Evolutionary conservation across 2,888 invertebrate species (phyloP).

Genomic region (Ormia ochracea): DNA sequence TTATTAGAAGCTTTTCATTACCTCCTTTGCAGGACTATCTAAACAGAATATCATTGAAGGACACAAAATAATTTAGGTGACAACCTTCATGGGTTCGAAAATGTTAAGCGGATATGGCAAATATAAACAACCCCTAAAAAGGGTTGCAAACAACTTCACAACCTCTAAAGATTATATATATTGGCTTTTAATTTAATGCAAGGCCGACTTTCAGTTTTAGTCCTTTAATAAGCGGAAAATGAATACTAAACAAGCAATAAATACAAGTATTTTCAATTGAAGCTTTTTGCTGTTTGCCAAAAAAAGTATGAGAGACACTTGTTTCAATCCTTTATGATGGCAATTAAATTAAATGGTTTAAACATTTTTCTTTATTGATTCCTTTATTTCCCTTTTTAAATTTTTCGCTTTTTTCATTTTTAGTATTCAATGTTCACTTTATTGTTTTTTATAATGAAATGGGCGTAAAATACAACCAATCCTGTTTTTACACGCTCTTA

Average conservation of each 20-base stretch:
- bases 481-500: no score
- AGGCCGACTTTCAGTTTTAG: not conserved
- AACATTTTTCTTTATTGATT: no score
- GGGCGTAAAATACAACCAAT: no score
- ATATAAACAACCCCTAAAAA: slow-evolving; percentile 10
- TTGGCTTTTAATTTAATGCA: slow-evolving; percentile 32
- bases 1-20: not conserved
- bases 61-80: not conserved
- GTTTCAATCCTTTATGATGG: slow-evolving; percentile 2
- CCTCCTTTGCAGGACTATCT: not conserved
- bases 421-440: not conserved
- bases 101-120: not conserved
- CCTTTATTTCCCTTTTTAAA: no score
- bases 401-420: not conserved
- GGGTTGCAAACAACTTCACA: not conserved
- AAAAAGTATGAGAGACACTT: not conserved
- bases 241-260: not conserved
- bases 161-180: not conserved
- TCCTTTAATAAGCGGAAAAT: not conserved
- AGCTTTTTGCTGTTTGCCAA: not conserved
- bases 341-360: slow-evolving; percentile 26
- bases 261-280: not conserved
- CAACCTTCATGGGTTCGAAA: not conserved
- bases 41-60: not conserved
- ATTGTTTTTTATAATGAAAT: not conserved